Percentiles rank a stretch among this genome's conserved stretches.
Evolutionary conservation across 1,140 invertebrate species (phyloP).

Genomic region (Caenorhabditis brenneri): DNA sequence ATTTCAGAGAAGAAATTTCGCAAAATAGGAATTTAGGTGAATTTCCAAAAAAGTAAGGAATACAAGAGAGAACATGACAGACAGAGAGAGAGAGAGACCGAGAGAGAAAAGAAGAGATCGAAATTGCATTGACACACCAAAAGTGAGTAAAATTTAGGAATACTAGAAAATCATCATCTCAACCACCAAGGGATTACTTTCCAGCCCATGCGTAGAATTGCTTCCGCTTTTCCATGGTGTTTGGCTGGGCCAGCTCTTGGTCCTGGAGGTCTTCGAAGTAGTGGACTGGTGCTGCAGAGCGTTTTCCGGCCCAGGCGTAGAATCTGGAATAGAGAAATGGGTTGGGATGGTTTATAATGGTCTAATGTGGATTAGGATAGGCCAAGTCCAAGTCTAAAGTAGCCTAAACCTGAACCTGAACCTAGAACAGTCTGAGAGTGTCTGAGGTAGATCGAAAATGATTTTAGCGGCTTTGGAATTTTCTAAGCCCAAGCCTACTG

Average conservation of each 20-base stretch:
- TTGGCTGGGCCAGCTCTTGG: neutral
- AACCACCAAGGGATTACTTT: neutral
- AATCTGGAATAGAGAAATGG: neutral
- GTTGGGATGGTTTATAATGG: no score
- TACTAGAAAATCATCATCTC: neutral
- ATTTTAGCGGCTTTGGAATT: no score
- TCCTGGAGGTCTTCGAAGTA: conserved; percentile 11
- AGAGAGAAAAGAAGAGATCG: neutral
- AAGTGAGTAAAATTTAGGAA: neutral
- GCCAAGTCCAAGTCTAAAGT: no score
- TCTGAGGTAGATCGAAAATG: no score
- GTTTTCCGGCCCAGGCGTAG: conserved; percentile 29
- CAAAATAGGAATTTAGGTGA: no score
- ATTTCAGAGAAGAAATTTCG: no score
- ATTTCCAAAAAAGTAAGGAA: neutral
- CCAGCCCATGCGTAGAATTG: conserved; percentile 29
- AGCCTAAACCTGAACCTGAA: no score
- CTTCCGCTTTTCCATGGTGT: conserved; percentile 22
- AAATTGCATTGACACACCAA: neutral
- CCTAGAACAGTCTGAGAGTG: no score
- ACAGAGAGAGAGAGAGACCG: neutral
- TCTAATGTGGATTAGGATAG: no score
- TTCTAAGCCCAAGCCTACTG: no score
- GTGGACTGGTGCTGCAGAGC: neutral
- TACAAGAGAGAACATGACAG: neutral